A percentile compares a stretch with the other conserved stretches of the same genome.
These are phyloP conservation scores for Nebria salina DNA, from an alignment of 2,888 invertebrate species.

Conservation along the genomic window DNA sequence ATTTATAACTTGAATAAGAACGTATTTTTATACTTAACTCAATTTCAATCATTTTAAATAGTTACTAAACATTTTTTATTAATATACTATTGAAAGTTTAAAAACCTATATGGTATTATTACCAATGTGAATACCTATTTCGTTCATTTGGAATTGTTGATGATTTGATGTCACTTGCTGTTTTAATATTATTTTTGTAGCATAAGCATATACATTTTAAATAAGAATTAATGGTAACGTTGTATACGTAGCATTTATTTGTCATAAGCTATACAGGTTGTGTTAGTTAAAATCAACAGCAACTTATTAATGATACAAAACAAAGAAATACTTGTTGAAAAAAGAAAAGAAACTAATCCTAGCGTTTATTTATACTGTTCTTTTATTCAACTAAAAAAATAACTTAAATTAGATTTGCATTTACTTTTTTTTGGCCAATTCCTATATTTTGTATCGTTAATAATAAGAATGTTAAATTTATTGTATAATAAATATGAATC, in stretches of 20 bases:
- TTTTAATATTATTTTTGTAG: constrained; percentile 17
- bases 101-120: constrained; percentile 8
- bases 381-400: no score
- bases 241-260: not conserved
- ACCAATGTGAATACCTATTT: constrained; percentile 15
- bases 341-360: no score
- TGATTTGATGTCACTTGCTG: constrained; percentile 9
- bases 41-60: no score
- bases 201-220: constrained; percentile 13
- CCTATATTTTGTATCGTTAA: no score
- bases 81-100: not conserved
- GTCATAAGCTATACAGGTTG: not conserved
- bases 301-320: no score
- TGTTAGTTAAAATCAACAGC: not conserved
- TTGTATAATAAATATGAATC: not conserved
- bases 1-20: no score
- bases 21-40: no score
- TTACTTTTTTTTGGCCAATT: no score
- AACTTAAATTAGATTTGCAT: no score
- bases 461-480: no score
- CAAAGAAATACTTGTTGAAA: no score
- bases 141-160: constrained; percentile 35
- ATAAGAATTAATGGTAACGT: not conserved
- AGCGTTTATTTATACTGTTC: no score
- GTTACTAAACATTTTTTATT: not conserved